Percentiles rank a stretch among this genome's conserved stretches.
phyloP scores from a whole-genome alignment of 2,888 invertebrate species.

The Cheilosia grossa region DNA sequence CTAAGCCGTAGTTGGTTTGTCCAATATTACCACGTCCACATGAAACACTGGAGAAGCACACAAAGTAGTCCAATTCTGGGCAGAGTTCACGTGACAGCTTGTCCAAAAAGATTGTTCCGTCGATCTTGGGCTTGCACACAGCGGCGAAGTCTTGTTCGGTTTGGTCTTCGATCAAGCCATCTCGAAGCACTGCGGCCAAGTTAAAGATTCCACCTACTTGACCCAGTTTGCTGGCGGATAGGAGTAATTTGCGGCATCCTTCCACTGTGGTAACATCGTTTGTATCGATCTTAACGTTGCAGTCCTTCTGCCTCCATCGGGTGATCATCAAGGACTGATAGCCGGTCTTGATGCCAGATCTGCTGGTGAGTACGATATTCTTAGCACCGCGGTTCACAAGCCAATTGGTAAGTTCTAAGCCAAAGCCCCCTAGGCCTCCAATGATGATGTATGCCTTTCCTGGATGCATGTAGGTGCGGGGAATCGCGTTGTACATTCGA shows the following conservation, averaged over 20 bases:
- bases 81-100: slow-evolving; percentile 89
- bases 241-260: slow-evolving; percentile 87
- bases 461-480: slow-evolving; percentile 93
- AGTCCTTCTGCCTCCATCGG: slow-evolving; percentile 86
- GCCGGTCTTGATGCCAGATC: slow-evolving; percentile 95
- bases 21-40: slow-evolving; percentile 98
- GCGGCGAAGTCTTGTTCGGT: slow-evolving; percentile 90
- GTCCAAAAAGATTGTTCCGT: slow-evolving; percentile 93
- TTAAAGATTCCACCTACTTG: slow-evolving; percentile 96
- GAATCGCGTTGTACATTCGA: slow-evolving; percentile 90
- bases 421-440: slow-evolving; percentile 98
- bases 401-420: slow-evolving; percentile 96
- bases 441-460: slow-evolving; percentile 90
- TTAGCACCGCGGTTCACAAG: slow-evolving; percentile 93
- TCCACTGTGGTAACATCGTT: slow-evolving; percentile 86
- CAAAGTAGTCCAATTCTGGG: slow-evolving; percentile 94
- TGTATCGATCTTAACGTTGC: slow-evolving; percentile 86
- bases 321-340: slow-evolving; percentile 95
- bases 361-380: slow-evolving; percentile 92
- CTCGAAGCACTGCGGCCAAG: slow-evolving; percentile 95
- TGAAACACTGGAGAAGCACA: slow-evolving; percentile 97
- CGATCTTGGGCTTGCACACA: slow-evolving; percentile 93
- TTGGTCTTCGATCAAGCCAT: slow-evolving; percentile 94
- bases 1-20: slow-evolving; percentile 98
- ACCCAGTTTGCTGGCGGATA: slow-evolving; percentile 86